Percentiles rank a stretch among this genome's conserved stretches.
Evolutionary conservation across 2,888 invertebrate genomes (phyloP).

Genomic region (Elysia crispata): DNA sequence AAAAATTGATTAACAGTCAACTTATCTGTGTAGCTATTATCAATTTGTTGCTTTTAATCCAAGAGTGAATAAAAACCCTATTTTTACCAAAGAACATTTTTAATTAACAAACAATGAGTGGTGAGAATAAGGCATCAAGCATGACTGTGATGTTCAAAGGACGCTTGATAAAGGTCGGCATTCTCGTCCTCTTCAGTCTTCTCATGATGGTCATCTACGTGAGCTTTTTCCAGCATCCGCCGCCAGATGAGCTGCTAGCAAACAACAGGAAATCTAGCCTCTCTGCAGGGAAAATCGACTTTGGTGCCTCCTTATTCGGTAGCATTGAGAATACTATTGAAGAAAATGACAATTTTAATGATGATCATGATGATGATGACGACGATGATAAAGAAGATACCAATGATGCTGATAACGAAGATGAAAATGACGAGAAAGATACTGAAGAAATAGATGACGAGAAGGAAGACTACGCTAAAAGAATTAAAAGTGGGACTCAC

Average conservation of each 20-base stretch:
- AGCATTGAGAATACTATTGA: background rate
- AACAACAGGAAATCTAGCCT: conserved; percentile 43
- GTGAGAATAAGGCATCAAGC: background rate
- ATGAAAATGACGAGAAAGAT: conserved; percentile 14
- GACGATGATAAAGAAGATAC: background rate
- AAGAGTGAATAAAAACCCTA: background rate
- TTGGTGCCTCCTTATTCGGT: background rate
- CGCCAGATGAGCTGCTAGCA: conserved; percentile 51
- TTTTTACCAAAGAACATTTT: background rate
- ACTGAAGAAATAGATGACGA: too few relatives aligned
- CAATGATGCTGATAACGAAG: conserved; percentile 36
- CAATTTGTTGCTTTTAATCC: background rate
- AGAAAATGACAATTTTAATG: conserved; percentile 9
- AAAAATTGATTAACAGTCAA: too few relatives aligned
- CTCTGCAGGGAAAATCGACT: background rate
- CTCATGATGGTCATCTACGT: conserved; percentile 45
- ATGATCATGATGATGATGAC: conserved; percentile 33
- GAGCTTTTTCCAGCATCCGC: conserved; percentile 52
- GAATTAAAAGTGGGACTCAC: background rate
- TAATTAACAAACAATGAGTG: too few relatives aligned
- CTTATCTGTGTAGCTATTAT: too few relatives aligned
- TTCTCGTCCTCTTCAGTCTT: conserved; percentile 31
- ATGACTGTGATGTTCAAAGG: conserved; percentile 15
- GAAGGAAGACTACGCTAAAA: background rate
- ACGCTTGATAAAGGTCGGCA: background rate